These are phyloP conservation scores for Pyxicephalus adspersus DNA, from an alignment of 2,113 vertebrate species.

Conservation along the genomic window DNA sequence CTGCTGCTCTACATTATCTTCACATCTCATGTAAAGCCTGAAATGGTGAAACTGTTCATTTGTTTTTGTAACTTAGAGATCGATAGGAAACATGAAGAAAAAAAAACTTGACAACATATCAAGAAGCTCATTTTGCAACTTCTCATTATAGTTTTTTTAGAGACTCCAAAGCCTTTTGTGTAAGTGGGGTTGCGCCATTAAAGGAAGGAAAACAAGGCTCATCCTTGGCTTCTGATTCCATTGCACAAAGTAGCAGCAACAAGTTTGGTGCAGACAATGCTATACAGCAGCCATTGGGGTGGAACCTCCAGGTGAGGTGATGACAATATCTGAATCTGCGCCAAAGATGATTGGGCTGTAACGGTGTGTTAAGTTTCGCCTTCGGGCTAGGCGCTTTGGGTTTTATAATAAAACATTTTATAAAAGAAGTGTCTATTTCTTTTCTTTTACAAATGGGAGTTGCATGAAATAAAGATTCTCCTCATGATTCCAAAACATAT, in stretches of 20 bases:
- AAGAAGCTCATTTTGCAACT: conserved; percentile 17
- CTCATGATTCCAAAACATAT: no score
- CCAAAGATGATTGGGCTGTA: conserved; percentile 7
- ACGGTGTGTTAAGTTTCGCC: conserved; percentile 10
- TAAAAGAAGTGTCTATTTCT: conserved; percentile 12
- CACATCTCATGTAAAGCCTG: conserved; percentile 1
- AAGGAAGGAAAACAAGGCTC: background rate
- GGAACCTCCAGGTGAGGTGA: conserved; percentile 50
- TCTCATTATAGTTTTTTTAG: background rate
- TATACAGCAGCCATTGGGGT: background rate
- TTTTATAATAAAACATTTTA: conserved; percentile 57
- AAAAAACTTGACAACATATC: conserved; percentile 5
- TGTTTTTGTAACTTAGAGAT: conserved; percentile 27
- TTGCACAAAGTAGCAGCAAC: conserved; percentile 2
- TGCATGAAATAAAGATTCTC: no score
- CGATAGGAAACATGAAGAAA: background rate
- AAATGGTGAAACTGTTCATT: conserved; percentile 12
- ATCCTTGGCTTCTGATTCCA: background rate
- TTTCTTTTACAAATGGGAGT: no score
- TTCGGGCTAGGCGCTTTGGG: conserved; percentile 27
- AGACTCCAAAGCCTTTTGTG: conserved; percentile 34
- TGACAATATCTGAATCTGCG: conserved; percentile 14
- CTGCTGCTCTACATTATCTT: conserved; percentile 33
- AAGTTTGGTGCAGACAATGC: background rate
- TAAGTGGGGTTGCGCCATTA: background rate